Base-by-base conservation (phyloP, 2,113 vertebrate genomes). In the Nicator chloris region DNA sequence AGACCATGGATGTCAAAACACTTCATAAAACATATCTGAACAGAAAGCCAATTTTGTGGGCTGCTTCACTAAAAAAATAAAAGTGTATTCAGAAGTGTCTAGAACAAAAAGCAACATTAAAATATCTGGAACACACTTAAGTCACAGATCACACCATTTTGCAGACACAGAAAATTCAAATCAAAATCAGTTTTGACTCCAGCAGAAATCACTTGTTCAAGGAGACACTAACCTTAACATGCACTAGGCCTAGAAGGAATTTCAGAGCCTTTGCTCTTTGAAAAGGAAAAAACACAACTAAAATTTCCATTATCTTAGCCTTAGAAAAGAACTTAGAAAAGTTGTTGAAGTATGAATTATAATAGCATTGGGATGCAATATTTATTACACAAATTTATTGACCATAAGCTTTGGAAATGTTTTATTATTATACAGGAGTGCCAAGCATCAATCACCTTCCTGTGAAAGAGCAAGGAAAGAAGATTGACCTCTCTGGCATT, bases 341-440 rank as follows among this genome's bases (percentile, higher is more conserved):
- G 65, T 76, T 83, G 57, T 23, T 94, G 81, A 90, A 89, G 60
- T 63, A 83, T 70, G 66, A 88, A 81, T 44, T 78, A 64, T 90
- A 92, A 93, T 75, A 83, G 69, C 40, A 88, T 26, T 59, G 49
- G 35, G 42, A 95, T 88, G 64, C 59, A 83, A 73, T 95, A 95
- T 93, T 95, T 92, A 95, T 96, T 89, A 72, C 51, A 76, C 20
- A 91, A 72, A 86, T 93, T 92, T 93, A 91, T 91, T 92, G 91
- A 92, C 92, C 80, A 47, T 89, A 93, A 96, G 82, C 68, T 94
- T 84, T 91, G 68, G 80, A 84, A 89, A 92, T 93, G 65, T 91
- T 95, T 92, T 95, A 86, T 93, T 94, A 78, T 91, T 81, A 92
- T 51, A 93, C 15, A 77, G 44, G 92, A 92, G 60, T 82, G 45